phyloP scores from a whole-genome alignment of 2,797 vertebrate genomes.

The Epinephelus malabaricus region DNA sequence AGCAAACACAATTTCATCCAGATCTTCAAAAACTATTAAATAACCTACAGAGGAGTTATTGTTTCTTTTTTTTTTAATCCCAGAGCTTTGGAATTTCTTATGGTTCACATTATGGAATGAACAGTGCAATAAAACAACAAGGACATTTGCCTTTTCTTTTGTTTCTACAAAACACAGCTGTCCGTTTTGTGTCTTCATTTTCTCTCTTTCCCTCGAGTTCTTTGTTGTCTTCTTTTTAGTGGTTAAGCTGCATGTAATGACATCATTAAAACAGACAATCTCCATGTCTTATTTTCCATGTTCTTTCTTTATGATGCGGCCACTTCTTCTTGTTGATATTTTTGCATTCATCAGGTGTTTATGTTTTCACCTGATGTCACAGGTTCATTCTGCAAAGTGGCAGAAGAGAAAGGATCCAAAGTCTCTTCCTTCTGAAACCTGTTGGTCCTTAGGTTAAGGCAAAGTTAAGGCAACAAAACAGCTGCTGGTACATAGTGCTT shows the following conservation, averaged over 20 bases:
- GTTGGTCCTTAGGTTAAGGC: conserved; percentile 65
- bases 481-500: conserved; percentile 71
- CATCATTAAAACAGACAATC: conserved; percentile 57
- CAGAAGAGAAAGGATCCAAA: conserved; percentile 38
- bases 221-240: conserved; percentile 73
- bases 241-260: conserved; percentile 77
- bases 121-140: conserved; percentile 87
- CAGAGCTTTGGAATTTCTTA: conserved; percentile 84
- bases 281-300: not conserved
- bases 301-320: conserved; percentile 30
- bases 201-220: conserved; percentile 44
- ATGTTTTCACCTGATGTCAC: conserved; percentile 28
- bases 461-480: conserved; percentile 68
- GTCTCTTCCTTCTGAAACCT: conserved; percentile 49
- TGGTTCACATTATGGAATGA: conserved; percentile 90
- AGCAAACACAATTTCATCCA: conserved; percentile 60
- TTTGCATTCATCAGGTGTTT: conserved; percentile 33
- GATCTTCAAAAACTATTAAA: conserved; percentile 74
- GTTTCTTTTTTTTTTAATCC: conserved; percentile 61
- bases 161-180: conserved; percentile 74
- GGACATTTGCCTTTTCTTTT: conserved; percentile 68
- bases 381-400: conserved; percentile 42
- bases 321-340: conserved; percentile 40
- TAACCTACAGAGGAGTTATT: conserved; percentile 69
- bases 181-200: conserved; percentile 74